Conservation (phyloP, 2,113 vertebrate genomes). For the Tauraco erythrolophus region DNA sequence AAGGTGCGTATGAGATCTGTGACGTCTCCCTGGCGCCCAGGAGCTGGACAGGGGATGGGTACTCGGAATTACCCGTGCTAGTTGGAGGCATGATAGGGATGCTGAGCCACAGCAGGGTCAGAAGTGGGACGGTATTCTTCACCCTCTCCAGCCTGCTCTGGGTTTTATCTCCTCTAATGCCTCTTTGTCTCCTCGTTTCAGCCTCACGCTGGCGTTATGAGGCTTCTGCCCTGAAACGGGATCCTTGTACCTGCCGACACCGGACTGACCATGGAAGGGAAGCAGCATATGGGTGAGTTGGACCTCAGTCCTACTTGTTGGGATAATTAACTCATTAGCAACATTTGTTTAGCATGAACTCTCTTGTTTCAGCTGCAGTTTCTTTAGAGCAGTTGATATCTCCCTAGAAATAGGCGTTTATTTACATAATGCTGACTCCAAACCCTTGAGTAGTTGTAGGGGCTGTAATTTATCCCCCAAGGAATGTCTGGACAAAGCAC, state of each 20-base stretch:
- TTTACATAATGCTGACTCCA: slow-evolving; percentile 37
- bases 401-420: neutral
- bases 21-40: accelerated
- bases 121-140: neutral
- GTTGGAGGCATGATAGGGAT: accelerated
- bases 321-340: neutral
- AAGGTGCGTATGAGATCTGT: accelerated
- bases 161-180: neutral
- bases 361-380: neutral
- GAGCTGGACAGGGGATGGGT: accelerated
- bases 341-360: neutral
- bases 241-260: accelerated
- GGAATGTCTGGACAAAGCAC: neutral
- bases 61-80: accelerated
- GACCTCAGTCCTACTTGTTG: neutral
- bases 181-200: neutral
- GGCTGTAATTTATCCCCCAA: slow-evolving; percentile 3
- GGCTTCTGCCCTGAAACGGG: neutral
- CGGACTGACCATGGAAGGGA: neutral
- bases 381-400: neutral
- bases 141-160: accelerated
- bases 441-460: neutral
- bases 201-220: accelerated
- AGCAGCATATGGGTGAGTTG: neutral
- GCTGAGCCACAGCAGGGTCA: neutral